phyloP scores from a whole-genome alignment of 2,797 vertebrate genomes.

The Microhierax caerulescens region DNA sequence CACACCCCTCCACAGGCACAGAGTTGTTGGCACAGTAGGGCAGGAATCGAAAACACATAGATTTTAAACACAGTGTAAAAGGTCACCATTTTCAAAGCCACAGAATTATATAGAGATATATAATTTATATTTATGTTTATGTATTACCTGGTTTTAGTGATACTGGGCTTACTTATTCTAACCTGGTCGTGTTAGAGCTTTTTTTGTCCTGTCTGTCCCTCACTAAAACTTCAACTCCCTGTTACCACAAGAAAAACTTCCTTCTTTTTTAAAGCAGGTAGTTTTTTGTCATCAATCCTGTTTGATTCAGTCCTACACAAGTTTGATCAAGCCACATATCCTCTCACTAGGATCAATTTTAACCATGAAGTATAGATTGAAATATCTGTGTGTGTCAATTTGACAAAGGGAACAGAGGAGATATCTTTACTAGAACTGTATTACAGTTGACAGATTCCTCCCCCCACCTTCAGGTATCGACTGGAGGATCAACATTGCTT shows the following conservation, averaged over 20 bases:
- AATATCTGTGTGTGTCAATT: conserved; percentile 46
- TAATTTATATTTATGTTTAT: background rate
- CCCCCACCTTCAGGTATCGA: background rate
- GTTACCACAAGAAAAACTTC: conserved; percentile 11
- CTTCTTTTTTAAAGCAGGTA: background rate
- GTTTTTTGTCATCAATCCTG: conserved; percentile 27
- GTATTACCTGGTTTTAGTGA: background rate
- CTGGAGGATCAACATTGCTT: background rate
- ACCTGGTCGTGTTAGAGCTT: background rate
- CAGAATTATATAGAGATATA: background rate
- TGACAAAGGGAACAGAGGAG: conserved; percentile 43
- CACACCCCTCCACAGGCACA: background rate
- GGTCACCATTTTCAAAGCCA: background rate
- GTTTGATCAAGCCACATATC: conserved; percentile 52
- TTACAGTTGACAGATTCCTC: conserved; percentile 17
- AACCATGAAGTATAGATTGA: conserved; percentile 45
- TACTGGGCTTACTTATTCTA: background rate
- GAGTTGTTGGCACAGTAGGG: background rate
- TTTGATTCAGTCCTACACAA: conserved; percentile 26
- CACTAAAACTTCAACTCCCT: background rate
- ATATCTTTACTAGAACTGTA: conserved; percentile 41
- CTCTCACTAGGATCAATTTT: conserved; percentile 55
- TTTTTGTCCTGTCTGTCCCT: background rate
- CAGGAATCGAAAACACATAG: background rate
- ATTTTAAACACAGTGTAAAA: background rate